These are phyloP conservation scores for Atta cephalotes DNA, from an alignment of 1,140 invertebrate species.

Conservation along the genomic window DNA sequence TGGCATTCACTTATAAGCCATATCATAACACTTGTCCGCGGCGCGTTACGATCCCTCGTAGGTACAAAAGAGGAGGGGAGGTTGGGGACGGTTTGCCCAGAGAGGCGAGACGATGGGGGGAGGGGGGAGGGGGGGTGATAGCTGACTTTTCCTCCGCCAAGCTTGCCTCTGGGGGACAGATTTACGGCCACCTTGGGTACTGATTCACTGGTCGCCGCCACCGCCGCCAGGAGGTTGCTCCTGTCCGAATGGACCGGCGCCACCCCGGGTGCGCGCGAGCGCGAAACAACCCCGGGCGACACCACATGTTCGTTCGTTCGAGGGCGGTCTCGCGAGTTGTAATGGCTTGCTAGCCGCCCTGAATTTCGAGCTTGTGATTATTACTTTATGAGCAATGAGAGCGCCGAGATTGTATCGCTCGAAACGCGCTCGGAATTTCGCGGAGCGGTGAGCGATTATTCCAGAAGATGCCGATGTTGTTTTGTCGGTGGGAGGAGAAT, in stretches of 20 bases:
- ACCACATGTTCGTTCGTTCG: constrained; percentile 83
- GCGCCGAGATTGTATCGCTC: constrained; percentile 73
- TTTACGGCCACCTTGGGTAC: constrained; percentile 86
- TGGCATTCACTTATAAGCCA: constrained; percentile 87
- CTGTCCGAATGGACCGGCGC: constrained; percentile 69
- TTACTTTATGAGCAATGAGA: constrained; percentile 83
- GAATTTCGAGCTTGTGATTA: constrained; percentile 80
- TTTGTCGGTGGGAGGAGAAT: not conserved
- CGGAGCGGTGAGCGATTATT: not conserved
- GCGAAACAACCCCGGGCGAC: constrained; percentile 67
- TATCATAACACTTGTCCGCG: constrained; percentile 86
- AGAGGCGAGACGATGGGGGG: constrained; percentile 43
- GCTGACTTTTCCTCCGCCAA: constrained; percentile 58
- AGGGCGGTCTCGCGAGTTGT: constrained; percentile 58
- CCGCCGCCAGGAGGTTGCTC: constrained; percentile 65
- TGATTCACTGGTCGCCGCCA: constrained; percentile 82
- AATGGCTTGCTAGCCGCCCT: constrained; percentile 38
- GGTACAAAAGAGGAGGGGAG: constrained; percentile 4
- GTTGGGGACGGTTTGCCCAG: constrained; percentile 13
- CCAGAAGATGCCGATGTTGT: not conserved
- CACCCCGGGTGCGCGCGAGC: constrained; percentile 53
- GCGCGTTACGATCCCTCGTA: constrained; percentile 83
- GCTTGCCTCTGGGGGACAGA: constrained; percentile 81
- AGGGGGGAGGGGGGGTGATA: not conserved
- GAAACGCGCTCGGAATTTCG: constrained; percentile 13